Conservation (phyloP, 2,113 vertebrate genomes). For the Nestor notabilis region DNA sequence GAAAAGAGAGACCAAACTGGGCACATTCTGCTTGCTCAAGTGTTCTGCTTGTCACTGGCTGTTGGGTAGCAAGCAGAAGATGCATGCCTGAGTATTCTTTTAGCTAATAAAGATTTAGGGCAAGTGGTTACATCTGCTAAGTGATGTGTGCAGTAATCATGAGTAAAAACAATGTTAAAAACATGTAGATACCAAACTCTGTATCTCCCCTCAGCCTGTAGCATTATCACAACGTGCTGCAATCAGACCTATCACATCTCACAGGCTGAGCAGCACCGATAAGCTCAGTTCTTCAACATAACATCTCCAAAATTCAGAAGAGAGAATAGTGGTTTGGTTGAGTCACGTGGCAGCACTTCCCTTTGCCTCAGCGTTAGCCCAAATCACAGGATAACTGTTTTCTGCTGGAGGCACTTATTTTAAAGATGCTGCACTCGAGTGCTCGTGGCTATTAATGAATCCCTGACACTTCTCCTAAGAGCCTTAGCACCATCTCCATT, state of each 20-base stretch:
- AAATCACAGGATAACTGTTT: neutral
- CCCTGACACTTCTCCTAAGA: neutral
- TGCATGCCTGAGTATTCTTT: neutral
- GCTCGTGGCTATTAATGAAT: slow-evolving; percentile 14
- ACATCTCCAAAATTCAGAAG: neutral
- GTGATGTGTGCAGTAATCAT: neutral
- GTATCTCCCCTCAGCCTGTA: neutral
- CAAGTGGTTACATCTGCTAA: neutral
- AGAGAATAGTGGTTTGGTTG: neutral
- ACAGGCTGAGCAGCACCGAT: neutral
- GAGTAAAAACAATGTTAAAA: neutral
- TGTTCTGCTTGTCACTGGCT: neutral
- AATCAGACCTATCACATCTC: neutral
- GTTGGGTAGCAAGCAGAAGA: neutral
- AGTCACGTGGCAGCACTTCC: neutral
- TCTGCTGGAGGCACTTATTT: neutral
- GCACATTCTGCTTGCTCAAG: neutral
- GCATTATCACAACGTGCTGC: rapidly evolving
- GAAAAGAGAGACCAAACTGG: neutral
- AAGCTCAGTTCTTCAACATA: neutral
- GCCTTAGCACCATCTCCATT: slow-evolving; percentile 1
- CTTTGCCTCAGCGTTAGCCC: neutral
- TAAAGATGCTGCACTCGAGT: neutral
- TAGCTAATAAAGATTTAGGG: neutral
- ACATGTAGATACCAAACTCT: neutral